These are phyloP conservation scores for Anthrax anthrax DNA, from an alignment of 2,888 invertebrate species.

Conservation along the genomic window DNA sequence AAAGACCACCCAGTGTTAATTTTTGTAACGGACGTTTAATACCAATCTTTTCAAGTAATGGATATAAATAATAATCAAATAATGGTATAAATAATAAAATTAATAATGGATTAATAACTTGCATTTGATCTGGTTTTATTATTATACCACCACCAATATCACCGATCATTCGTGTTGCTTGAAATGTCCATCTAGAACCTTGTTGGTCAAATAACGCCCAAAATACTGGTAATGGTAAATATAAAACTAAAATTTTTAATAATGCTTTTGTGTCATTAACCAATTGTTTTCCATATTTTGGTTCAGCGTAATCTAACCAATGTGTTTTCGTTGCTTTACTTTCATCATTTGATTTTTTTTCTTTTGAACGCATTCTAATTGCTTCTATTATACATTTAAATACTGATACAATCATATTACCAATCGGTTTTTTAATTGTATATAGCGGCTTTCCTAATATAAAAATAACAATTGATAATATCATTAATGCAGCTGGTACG, in stretches of 20 bases:
- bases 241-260: conserved; percentile 62
- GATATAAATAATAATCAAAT: conserved; percentile 48
- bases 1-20: conserved; percentile 58
- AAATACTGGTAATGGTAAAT: conserved; percentile 86
- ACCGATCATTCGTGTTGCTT: conserved; percentile 83
- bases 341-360: too few relatives aligned
- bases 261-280: conserved; percentile 68
- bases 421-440: conserved; percentile 60
- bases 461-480: conserved; percentile 67
- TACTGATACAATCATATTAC: conserved; percentile 70
- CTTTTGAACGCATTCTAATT: conserved; percentile 19
- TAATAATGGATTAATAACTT: conserved; percentile 78
- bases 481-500: conserved; percentile 76
- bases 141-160: conserved; percentile 44
- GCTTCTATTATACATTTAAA: conserved; percentile 52
- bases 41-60: conserved; percentile 21
- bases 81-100: conserved; percentile 76
- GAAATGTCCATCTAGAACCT: conserved; percentile 85
- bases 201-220: conserved; percentile 97
- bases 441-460: conserved; percentile 63
- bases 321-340: conserved; percentile 47
- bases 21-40: conserved; percentile 30
- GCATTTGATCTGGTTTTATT: conserved; percentile 91
- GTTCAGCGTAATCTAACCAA: conserved; percentile 85
- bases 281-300: conserved; percentile 52